A percentile compares a stretch with the other conserved stretches of the same genome.
Conservation (phyloP, 2,888 invertebrate species). For the Meiosimyza decipiens region DNA sequence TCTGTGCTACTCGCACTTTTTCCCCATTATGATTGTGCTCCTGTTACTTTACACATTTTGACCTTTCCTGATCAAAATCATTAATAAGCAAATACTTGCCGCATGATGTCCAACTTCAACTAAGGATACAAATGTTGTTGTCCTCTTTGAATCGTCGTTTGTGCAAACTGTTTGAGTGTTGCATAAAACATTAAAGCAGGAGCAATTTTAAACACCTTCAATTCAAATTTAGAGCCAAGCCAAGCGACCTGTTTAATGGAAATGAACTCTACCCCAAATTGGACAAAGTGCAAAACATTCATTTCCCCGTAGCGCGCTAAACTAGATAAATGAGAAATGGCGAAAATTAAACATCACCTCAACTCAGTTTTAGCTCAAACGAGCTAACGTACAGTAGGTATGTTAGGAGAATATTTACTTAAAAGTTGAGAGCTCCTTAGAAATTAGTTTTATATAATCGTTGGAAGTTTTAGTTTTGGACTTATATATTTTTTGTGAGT, state of each 20-base stretch:
- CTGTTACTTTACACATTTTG: background rate
- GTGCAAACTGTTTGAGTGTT: constrained; percentile 10
- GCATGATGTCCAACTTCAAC: too few species aligned
- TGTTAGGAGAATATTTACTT: too few species aligned
- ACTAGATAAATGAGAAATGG: constrained; percentile 64
- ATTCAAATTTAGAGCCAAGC: constrained; percentile 27
- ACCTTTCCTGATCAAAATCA: constrained; percentile 46
- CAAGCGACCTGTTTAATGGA: background rate
- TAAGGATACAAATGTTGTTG: too few species aligned
- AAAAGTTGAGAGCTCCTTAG: background rate
- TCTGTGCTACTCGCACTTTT: background rate
- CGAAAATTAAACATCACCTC: constrained; percentile 64
- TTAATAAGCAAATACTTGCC: constrained; percentile 50
- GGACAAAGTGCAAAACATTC: constrained; percentile 51
- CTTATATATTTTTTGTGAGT: too few species aligned
- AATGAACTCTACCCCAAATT: constrained; percentile 36
- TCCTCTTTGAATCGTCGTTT: too few species aligned
- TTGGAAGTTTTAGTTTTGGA: too few species aligned
- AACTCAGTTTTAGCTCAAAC: background rate
- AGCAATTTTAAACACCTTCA: constrained; percentile 45
- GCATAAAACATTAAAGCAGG: constrained; percentile 49
- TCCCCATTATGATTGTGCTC: background rate
- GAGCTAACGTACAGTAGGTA: too few species aligned
- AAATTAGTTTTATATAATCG: too few species aligned
- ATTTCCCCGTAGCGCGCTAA: constrained; percentile 54